Conservation (phyloP, 2,888 invertebrate genomes). For the Podabrus alpinus region DNA sequence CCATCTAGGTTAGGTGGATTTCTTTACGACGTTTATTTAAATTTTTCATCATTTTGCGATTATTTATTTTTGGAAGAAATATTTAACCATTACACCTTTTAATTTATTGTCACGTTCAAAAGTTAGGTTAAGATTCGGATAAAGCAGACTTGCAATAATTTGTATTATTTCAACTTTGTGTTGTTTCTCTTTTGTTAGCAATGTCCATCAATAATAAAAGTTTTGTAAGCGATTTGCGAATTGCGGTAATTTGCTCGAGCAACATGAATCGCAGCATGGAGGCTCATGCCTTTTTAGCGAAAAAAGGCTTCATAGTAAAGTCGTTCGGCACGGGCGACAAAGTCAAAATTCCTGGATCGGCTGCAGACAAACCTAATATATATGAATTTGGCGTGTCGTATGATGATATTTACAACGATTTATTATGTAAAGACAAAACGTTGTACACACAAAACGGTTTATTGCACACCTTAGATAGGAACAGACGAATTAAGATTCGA, state of each 20-base stretch:
- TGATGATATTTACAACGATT: constrained; percentile 93
- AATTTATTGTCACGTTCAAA: not conserved
- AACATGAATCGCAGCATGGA: constrained; percentile 99
- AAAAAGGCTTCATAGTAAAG: constrained; percentile 94
- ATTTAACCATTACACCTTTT: not conserved
- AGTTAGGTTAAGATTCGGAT: not conserved
- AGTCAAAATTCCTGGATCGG: constrained; percentile 95
- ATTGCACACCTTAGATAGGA: constrained; percentile 96
- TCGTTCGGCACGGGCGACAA: constrained; percentile 94
- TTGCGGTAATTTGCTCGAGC: constrained; percentile 97
- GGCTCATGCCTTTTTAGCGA: constrained; percentile 95
- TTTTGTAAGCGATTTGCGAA: constrained; percentile 62
- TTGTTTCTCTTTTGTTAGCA: not conserved
- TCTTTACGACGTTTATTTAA: not conserved
- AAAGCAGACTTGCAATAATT: not conserved
- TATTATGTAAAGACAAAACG: constrained; percentile 86
- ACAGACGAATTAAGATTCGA: constrained; percentile 88
- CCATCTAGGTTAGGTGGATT: not conserved
- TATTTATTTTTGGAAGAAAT: not conserved
- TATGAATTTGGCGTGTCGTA: constrained; percentile 97
- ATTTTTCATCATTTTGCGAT: not conserved
- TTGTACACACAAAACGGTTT: constrained; percentile 98
- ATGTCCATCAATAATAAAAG: constrained; percentile 19
- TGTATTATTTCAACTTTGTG: not conserved
- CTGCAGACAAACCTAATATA: constrained; percentile 92